Evolutionary conservation across 2,888 invertebrate genomes (phyloP), one percentile per base, ranked within the genome.

Genomic region (Gibbula magus): DNA sequence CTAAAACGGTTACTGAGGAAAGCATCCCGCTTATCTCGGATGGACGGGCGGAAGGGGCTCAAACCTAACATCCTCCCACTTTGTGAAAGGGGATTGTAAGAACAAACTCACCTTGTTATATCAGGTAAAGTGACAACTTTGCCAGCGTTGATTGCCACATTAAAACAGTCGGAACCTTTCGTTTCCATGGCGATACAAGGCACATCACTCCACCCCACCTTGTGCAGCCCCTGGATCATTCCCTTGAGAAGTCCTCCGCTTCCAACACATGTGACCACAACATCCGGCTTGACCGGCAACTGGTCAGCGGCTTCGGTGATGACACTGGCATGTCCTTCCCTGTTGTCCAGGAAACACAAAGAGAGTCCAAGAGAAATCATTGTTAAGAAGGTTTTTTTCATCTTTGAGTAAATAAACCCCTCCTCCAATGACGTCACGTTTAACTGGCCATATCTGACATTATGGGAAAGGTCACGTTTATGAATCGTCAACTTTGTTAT

Each of bases 111-210:
- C 93, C 93, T 93, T 39, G 92, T 92, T 32, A 94, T 93, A 35
- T 87, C 89, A 18, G 92, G 90, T 29, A 94, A 85, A 1, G 92
- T 91, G 2, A 93, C 91, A 2, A 92, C 81, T 80, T 88, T 89
- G 0, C 92, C 93, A 25, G 91, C 93, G 81, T 91, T 87, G 7
- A 94, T 81, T 0, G 94, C 91, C 10, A 90, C 89, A 86, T 93
- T 92, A 74, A 93, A 92, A 82, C 93, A 93, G 80, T 93, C 90
- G 3, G 94, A 93, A 1, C 94, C 94, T 16, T 86, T 86, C 4
- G 94, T 94, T 87, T 94, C 94, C 93, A 94, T 92, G 75, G 93
- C 93, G 53, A 94, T 80, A 8, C 94, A 86, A 4, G 94, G 93
- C 35, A 94, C 93, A 79, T 93, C 90, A 20, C 85, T 82, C 93